phyloP scores from a whole-genome alignment of 2,888 invertebrate genomes.

The Leucophora obtusa region DNA sequence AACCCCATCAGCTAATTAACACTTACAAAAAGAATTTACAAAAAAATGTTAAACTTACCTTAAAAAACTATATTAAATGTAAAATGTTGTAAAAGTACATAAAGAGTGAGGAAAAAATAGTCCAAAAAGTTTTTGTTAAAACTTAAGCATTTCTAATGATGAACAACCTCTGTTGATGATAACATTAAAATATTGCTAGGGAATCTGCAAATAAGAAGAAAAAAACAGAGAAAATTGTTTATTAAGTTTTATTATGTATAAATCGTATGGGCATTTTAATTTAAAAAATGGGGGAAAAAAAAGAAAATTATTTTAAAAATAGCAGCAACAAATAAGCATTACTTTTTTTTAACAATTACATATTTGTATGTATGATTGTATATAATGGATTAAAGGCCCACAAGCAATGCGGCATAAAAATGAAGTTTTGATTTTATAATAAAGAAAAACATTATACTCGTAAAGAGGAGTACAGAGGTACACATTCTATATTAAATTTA shows the following conservation, averaged over 20 bases:
- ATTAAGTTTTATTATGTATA: neutral
- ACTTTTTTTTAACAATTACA: constrained; percentile 23
- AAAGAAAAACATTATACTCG: neutral
- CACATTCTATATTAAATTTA: neutral
- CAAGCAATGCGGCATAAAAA: constrained; percentile 59
- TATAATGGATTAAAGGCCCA: constrained; percentile 35
- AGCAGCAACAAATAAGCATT: neutral
- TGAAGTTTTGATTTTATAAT: constrained; percentile 41
- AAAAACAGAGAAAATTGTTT: neutral
- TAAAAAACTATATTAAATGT: constrained; percentile 1
- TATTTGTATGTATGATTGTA: neutral
- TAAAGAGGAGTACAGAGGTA: neutral
- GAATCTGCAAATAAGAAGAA: constrained; percentile 24
- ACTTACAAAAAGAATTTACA: constrained; percentile 15
- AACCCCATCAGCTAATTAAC: constrained; percentile 18
- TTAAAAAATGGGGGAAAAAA: neutral
- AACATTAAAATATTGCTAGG: constrained; percentile 25
- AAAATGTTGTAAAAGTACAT: neutral
- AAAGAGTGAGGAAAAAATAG: neutral
- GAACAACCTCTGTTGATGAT: neutral
- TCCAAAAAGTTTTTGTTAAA: constrained; percentile 3
- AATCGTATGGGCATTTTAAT: constrained; percentile 21
- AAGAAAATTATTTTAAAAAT: constrained; percentile 8
- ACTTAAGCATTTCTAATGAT: constrained; percentile 23
- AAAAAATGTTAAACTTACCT: constrained; percentile 26